phyloP scores from a whole-genome alignment of 1,140 invertebrate genomes.

The Choristoneura fumiferana region DNA sequence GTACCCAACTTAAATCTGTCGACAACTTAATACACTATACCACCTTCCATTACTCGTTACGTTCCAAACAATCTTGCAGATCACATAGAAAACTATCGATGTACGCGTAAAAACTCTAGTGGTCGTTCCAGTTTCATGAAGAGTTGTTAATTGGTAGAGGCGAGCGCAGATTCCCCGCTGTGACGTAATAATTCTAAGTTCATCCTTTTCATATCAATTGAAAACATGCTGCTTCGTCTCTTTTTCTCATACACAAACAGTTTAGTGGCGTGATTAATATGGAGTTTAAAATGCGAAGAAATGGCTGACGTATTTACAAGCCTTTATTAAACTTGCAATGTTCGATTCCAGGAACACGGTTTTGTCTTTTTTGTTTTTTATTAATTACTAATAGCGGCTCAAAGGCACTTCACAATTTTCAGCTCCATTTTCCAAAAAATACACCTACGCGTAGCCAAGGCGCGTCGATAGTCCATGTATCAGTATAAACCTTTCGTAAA shows the following conservation, averaged over 20 bases:
- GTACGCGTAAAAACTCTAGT: slow-evolving; percentile 22
- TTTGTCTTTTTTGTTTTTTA: no score
- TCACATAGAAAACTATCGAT: slow-evolving; percentile 33
- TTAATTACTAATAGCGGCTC: no score
- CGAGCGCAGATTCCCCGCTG: slow-evolving; percentile 62
- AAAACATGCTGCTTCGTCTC: slow-evolving; percentile 58
- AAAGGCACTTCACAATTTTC: no score
- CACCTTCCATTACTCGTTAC: slow-evolving; percentile 31
- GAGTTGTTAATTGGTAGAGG: slow-evolving; percentile 31
- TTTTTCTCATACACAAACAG: slow-evolving; percentile 63
- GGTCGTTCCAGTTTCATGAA: slow-evolving; percentile 4
- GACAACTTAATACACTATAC: slow-evolving; percentile 3
- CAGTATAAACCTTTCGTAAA: no score
- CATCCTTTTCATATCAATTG: slow-evolving; percentile 62
- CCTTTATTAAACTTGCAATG: no score
- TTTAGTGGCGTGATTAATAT: slow-evolving; percentile 42
- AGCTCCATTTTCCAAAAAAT: no score
- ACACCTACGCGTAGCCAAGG: no score
- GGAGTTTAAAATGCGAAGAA: slow-evolving; percentile 33
- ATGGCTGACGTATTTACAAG: not conserved
- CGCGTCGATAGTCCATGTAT: no score
- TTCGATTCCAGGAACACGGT: no score
- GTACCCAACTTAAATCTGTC: slow-evolving; percentile 32
- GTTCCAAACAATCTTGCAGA: not conserved
- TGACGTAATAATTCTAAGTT: slow-evolving; percentile 72